Conservation (phyloP, 2,797 vertebrate species). For the Eulemur albifrons region DNA sequence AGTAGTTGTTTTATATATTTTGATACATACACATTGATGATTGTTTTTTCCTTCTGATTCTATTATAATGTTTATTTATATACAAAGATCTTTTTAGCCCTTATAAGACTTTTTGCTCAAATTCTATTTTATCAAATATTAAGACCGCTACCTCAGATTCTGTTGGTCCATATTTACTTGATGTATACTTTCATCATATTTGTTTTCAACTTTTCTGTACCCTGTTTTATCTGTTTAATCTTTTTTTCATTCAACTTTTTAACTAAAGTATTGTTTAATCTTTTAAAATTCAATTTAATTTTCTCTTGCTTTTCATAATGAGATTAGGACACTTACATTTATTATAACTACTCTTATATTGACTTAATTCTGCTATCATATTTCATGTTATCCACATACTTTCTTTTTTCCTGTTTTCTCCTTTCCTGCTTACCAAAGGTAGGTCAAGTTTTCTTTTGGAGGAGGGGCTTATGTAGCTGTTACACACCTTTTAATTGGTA, state of each 20-base stretch:
- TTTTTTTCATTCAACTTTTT: background rate
- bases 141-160: background rate
- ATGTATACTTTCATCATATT: slow-evolving; percentile 16
- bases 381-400: background rate
- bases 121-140: slow-evolving; percentile 35
- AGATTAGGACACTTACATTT: background rate
- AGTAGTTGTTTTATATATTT: slow-evolving; percentile 28
- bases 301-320: slow-evolving; percentile 31
- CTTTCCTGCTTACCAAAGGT: background rate
- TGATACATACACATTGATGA: background rate
- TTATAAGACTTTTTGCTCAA: slow-evolving; percentile 15
- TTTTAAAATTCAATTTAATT: background rate
- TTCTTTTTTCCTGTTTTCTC: slow-evolving; percentile 11
- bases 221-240: background rate
- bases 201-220: slow-evolving; percentile 7
- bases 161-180: background rate
- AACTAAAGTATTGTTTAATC: background rate
- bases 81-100: background rate
- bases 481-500: slow-evolving; percentile 35
- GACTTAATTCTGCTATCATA: slow-evolving; percentile 7
- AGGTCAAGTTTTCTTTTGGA: slow-evolving; percentile 22
- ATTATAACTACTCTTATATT: background rate
- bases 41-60: slow-evolving; percentile 40
- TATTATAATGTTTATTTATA: slow-evolving; percentile 15
- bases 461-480: background rate